Evolutionary conservation across 2,888 invertebrate genomes (phyloP), one percentile per base, ranked within the genome.

Genomic region (Campoplex nolae): DNA sequence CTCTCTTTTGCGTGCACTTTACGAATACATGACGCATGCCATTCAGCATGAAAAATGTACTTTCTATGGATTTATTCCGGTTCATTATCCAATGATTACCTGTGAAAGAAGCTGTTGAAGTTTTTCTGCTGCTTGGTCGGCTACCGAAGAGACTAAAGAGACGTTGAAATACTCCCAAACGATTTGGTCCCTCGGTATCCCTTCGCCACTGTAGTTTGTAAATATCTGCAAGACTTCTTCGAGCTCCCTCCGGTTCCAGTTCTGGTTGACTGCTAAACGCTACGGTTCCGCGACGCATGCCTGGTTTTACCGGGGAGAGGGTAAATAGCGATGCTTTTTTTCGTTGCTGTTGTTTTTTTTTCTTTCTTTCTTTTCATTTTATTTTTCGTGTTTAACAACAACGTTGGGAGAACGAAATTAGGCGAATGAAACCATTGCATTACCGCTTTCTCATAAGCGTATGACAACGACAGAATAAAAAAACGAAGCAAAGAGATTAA

Each of bases 101-200:
- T 13, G 94, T 95, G 91, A 97, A 96, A 0, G 96, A 96, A 91
- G 96, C 96, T 0, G 96, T 95, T 0, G 97, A 97, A 0, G 97
- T 96, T 93, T 97, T 97, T 86, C 97, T 95, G 91, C 96, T 96
- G 7, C 95, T 95, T 0, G 96, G 96, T 91, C 96, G 95, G 89
- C 96, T 96, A 71, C 96, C 96, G 91, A 97, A 96, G 90, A 97
- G 96, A 90, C 93, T 94, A 91, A 94, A 91, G 65, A 95, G 88
- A 73, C 93, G 92, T 79, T 94, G 93, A 84, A 95, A 94, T 65
- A 94, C 94, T 2, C 94, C 93, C 48, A 93, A 91, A 68, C 94
- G 93, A 87, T 91, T 93, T 67, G 94, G 92, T 83, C 92, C 93
- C 62, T 93, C 94, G 77, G 93, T 93, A 75, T 93, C 93, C 51